Conservation (phyloP, 2,113 vertebrate species). For the Prunella fulvescens region DNA sequence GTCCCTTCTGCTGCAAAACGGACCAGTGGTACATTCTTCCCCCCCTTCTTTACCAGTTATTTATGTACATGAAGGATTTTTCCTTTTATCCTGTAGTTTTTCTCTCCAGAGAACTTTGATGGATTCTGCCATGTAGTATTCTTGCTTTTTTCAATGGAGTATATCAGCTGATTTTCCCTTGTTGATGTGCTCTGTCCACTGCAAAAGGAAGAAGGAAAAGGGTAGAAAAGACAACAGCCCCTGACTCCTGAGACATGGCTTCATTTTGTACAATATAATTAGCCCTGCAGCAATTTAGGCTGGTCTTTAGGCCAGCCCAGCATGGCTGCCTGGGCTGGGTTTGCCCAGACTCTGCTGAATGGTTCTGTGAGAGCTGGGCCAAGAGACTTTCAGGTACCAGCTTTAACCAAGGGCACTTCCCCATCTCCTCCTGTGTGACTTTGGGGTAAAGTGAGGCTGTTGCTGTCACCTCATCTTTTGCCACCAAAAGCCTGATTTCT, state of each 20-base stretch:
- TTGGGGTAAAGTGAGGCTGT: not conserved
- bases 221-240: not conserved
- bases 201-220: not conserved
- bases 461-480: not conserved
- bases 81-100: not conserved
- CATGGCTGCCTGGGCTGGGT: not conserved
- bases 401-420: not conserved
- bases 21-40: not conserved
- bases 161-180: not conserved
- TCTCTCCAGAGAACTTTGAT: not conserved
- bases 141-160: not conserved
- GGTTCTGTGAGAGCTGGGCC: not conserved
- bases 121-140: not conserved
- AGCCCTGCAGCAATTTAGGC: not conserved
- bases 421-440: not conserved
- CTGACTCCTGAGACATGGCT: not conserved
- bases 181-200: not conserved
- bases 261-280: not conserved
- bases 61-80: not conserved
- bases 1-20: not conserved
- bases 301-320: not conserved
- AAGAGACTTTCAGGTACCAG: not conserved
- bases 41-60: not conserved
- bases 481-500: not conserved
- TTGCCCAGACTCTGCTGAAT: not conserved